Conservation (phyloP, 1,140 invertebrate species). For the Coptotermes formosanus region DNA sequence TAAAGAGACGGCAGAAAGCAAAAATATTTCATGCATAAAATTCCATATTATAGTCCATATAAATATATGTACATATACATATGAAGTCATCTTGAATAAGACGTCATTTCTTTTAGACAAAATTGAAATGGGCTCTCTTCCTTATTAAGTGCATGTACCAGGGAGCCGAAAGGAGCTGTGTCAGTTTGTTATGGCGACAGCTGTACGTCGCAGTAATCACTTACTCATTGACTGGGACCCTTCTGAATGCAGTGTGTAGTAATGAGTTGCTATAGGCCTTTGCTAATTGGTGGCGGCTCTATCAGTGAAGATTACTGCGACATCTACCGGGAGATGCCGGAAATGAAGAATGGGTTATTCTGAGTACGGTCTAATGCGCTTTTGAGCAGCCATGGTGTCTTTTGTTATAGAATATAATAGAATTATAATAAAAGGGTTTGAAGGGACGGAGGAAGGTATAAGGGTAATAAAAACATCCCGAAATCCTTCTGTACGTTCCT, state of each 20-base stretch:
- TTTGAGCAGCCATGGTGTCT: constrained; percentile 2
- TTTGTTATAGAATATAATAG: not conserved
- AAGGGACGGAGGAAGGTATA: not conserved
- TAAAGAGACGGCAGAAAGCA: too few relatives aligned
- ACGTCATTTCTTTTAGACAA: too few relatives aligned
- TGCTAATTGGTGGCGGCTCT: constrained; percentile 4
- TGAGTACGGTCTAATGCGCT: not conserved
- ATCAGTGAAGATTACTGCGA: not conserved
- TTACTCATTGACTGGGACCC: not conserved
- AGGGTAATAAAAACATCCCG: not conserved
- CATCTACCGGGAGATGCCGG: not conserved
- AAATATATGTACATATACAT: too few relatives aligned
- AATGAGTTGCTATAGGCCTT: not conserved
- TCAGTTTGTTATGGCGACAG: not conserved
- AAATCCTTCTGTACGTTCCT: not conserved
- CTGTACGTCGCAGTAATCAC: not conserved
- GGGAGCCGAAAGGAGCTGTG: too few relatives aligned
- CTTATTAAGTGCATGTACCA: too few relatives aligned
- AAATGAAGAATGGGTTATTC: constrained; percentile 1
- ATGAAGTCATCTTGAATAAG: too few relatives aligned
- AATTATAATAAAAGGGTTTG: not conserved
- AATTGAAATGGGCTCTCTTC: too few relatives aligned
- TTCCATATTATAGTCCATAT: too few relatives aligned
- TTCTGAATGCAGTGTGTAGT: not conserved
- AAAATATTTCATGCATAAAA: too few relatives aligned